Base-by-base conservation (phyloP, 2,797 vertebrate genomes). In the Erethizon dorsatum region DNA sequence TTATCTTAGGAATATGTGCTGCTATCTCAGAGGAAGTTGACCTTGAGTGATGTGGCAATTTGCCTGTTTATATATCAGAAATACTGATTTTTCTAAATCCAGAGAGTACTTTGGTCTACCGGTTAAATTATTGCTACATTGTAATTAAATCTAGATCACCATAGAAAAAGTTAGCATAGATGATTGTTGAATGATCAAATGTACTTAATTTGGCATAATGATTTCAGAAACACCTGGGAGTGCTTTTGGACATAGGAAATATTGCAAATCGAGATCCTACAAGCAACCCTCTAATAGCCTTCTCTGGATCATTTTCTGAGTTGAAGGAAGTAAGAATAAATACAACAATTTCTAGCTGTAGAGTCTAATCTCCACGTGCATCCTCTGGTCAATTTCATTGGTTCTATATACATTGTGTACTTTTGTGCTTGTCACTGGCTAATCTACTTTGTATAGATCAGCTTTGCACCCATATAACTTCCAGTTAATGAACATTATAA, bases 401-500 rank as follows among this genome's bases (percentile, higher is more conserved):
- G 67, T 26, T 73, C 88, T 61, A 22, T 94, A 89, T 4, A 65
- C 79, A 93, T 37, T 17, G 24, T 94, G 57, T 96, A 83, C 12
- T 59, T 98, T 96, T 96, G 61, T 91, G 20, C 90, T 97, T 91
- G 15, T 93, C 50, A 20, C 9, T 89, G 33, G 8, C 0, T n/a
- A 97, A 83, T 73, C 57, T 97, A 65, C 1, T n/a, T 17, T 92
- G 95, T 97, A 95, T 73, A 95, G 41, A 28, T 41, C 54, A 96
- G 22, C 2, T n/a, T 94, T 78, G 80, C 0, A 73, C 86, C 67
- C 47, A 93, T 50, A 31, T 89, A 90, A 93, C 17, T 97, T 96
- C 31, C 92, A 95, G 47, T 61, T 88, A 96, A 97, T 88, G 3
- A 85, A 54, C 28, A 75, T 93, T 94, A 90, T 80, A 96, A 87